A percentile compares a stretch with the other conserved stretches of the same genome.
phyloP scores from a whole-genome alignment of 2,113 vertebrate genomes.

The Melospiza georgiana region DNA sequence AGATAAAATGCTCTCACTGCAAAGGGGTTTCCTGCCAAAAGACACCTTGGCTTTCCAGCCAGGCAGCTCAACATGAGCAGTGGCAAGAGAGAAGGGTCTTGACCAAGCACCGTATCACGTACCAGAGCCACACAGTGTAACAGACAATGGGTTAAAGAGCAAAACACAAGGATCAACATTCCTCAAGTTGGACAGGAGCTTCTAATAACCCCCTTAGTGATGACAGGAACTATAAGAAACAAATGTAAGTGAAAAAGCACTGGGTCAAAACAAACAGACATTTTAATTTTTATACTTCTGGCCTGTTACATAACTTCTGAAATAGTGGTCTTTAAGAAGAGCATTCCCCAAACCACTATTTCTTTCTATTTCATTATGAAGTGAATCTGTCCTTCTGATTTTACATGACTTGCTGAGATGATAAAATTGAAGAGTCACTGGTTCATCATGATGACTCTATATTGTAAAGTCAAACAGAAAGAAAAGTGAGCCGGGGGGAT shows the following conservation, averaged over 20 bases:
- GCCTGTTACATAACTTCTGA: not conserved
- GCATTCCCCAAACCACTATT: not conserved
- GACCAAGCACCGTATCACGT: rapidly evolving
- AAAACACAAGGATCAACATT: not conserved
- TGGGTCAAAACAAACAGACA: not conserved
- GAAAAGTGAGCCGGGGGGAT: not conserved
- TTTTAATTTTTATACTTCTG: not conserved
- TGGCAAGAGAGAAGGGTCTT: not conserved
- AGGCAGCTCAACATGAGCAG: not conserved
- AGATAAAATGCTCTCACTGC: not conserved
- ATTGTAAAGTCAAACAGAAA: not conserved
- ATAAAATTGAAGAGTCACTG: not conserved
- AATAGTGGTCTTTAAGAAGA: not conserved
- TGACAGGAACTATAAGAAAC: not conserved
- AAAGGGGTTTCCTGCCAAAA: not conserved
- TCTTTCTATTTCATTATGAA: not conserved
- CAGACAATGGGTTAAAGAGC: not conserved
- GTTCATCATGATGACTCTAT: not conserved
- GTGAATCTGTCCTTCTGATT: not conserved
- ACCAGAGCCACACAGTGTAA: not conserved
- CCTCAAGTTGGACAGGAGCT: not conserved
- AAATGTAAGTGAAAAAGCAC: not conserved
- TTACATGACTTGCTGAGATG: not conserved
- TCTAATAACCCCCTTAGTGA: not conserved
- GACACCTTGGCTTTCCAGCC: not conserved